Base-by-base conservation (phyloP, 2,797 vertebrate species). In the Dipus sagitta region DNA sequence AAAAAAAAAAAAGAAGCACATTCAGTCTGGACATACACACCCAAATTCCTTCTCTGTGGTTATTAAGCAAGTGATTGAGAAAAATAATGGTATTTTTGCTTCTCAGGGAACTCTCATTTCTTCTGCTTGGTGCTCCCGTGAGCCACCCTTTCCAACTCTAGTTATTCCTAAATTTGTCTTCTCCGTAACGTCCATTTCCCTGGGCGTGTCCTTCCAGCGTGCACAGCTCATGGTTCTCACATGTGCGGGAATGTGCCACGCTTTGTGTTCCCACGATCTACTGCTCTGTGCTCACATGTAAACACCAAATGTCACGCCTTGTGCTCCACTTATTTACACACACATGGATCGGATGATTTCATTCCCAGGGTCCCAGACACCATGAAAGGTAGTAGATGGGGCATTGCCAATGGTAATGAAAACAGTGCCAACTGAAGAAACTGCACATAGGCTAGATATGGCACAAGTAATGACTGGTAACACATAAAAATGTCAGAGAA, bases 261-360 rank as follows among this genome's bases (percentile, higher is more conserved):
- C n/a, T 93, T 78, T 70, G 11, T 87, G 79, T 94, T 86, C 23
- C 52, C 91, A 60, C 77, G 28, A 34, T 52, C 26, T 67, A 58
- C 30, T 74, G 60, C 28, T 92, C 74, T 67, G 84, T 72, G 14
- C 74, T 90, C 76, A 60, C 74, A 70, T n/a, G 11, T 34, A 78
- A 83, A 78, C 65, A 8, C n/a, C 74, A 75, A 72, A 65, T 64
- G 32, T 0, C 26, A 60, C 79, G 14, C 24, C 86, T 92, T 77
- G 84, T 93, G 32, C 13, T n/a, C 38, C 62, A 5, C 13, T 81
- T 8, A 26, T n/a, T 87, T 11, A 42, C 21, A 75, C 32, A 52
- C 21, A 21, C 2, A 80, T 7, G 17, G 54, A 47, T 17, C 65
- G 79, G 81, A n/a, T 23, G 7, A 34, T 0, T 30, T 28, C 74